Base-by-base conservation (phyloP, 1,140 invertebrate species). In the Lasioglossum baleicum region DNA sequence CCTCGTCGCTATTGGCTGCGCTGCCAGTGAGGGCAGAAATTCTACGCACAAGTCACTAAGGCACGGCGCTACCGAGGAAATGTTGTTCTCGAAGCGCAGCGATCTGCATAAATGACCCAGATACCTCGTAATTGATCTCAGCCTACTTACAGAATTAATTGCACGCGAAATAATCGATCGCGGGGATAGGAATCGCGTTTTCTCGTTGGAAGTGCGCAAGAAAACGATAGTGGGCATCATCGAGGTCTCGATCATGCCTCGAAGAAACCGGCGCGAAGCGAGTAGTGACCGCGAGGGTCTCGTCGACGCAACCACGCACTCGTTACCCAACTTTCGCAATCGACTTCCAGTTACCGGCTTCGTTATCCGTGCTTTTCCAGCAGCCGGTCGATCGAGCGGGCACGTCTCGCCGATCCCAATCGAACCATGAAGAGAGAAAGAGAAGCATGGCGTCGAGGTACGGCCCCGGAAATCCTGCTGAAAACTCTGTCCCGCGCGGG, bases 261-360 rank as follows among this genome's bases (percentile, higher is more conserved):
- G 56, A 7, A 60, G n/a, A 22, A 60, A 35, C 35, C 35, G 35
- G 35, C 35, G 35, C 35, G 35, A 35, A 35, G 56, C 20, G 51
- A 53, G 0, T 1, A 53, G 51, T 53, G 2, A 53, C 20, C 56
- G 56, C 56, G 51, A 53, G 51, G 51, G n/a, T 22, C 6, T 22
- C n/a, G 56, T 6, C 56, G 56, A 60, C n/a, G n/a, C 56, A 60
- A 60, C 56, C 22, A 60, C 56, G 20, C n/a, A 22, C 10, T 60
- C n/a, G 56, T 60, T 60, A 7, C 2, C 20, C 20, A 60, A n/a
- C 56, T 22, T 60, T 60, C 56, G n/a, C n/a, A 60, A 53, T 53
- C 11, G 51, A 60, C 56, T 60, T 26, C 56, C 56, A 60, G 56
- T 60, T 60, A 60, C 56, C 56, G n/a, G 56, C n/a, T 60, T 60